Conservation (phyloP, 2,797 vertebrate species). For the Enteromius afrohamiltoni region DNA sequence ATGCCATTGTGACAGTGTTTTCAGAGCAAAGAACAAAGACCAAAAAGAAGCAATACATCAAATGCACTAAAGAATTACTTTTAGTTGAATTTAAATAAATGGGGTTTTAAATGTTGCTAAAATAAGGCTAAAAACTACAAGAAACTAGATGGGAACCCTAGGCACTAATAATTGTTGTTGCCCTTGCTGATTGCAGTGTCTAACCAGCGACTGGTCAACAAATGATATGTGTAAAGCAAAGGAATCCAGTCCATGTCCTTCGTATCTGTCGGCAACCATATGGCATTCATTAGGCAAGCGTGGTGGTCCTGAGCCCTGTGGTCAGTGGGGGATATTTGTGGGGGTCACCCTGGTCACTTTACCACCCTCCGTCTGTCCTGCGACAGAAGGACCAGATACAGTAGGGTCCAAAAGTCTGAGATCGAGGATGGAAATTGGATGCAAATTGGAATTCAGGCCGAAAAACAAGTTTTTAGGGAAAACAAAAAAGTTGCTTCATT, state of each 20-base stretch:
- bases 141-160: background rate
- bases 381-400: conserved; percentile 68
- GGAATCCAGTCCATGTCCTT: conserved; percentile 43
- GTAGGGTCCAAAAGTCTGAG: background rate
- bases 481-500: background rate
- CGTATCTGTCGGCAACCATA: conserved; percentile 70
- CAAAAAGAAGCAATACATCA: background rate
- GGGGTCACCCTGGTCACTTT: conserved; percentile 61
- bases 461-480: background rate
- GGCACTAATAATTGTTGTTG: conserved; percentile 13
- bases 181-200: background rate
- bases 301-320: conserved; percentile 70
- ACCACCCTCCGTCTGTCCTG: conserved; percentile 61
- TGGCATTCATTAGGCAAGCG: conserved; percentile 65
- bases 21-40: conserved; percentile 13
- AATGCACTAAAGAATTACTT: background rate
- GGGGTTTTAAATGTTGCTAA: background rate
- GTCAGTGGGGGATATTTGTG: conserved; percentile 56
- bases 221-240: background rate
- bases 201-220: conserved; percentile 10
- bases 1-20: background rate
- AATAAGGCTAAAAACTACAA: background rate
- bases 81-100: background rate
- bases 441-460: background rate
- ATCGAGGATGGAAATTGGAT: background rate